Evolutionary conservation across 2,888 invertebrate genomes (phyloP).

Genomic region (Ethmia dodecea): DNA sequence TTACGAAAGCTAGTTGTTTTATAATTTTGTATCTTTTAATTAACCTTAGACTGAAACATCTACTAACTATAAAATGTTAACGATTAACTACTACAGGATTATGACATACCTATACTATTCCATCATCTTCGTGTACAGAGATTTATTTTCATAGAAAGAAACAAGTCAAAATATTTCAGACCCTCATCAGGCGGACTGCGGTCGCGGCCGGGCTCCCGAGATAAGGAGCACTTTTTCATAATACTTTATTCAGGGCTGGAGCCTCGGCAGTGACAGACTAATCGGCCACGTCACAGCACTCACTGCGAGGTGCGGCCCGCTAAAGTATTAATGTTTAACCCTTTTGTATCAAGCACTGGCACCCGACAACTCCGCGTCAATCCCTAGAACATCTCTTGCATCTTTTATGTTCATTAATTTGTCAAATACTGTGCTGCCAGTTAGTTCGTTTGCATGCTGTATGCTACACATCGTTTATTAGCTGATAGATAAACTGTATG

Average conservation of each 20-base stretch:
- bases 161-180: constrained; percentile 37
- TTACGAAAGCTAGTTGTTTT: too few species aligned
- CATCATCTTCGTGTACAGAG: neutral
- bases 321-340: constrained; percentile 73
- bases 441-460: too few species aligned
- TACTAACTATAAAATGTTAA: too few species aligned
- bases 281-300: constrained; percentile 67
- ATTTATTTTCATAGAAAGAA: constrained; percentile 16
- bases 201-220: constrained; percentile 40
- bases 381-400: constrained; percentile 54
- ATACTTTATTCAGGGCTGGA: constrained; percentile 72
- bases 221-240: constrained; percentile 74
- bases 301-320: constrained; percentile 58
- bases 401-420: constrained; percentile 73
- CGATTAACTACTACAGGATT: too few species aligned
- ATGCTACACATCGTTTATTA: too few species aligned
- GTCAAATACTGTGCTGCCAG: constrained; percentile 42
- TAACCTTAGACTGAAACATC: too few species aligned
- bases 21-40: too few species aligned
- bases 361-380: constrained; percentile 63
- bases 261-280: constrained; percentile 70
- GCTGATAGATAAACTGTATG: too few species aligned
- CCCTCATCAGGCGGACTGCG: constrained; percentile 64
- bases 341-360: constrained; percentile 55
- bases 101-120: neutral